Base-by-base conservation (phyloP, 1,140 invertebrate genomes). In the Penaeus vannamei region DNA sequence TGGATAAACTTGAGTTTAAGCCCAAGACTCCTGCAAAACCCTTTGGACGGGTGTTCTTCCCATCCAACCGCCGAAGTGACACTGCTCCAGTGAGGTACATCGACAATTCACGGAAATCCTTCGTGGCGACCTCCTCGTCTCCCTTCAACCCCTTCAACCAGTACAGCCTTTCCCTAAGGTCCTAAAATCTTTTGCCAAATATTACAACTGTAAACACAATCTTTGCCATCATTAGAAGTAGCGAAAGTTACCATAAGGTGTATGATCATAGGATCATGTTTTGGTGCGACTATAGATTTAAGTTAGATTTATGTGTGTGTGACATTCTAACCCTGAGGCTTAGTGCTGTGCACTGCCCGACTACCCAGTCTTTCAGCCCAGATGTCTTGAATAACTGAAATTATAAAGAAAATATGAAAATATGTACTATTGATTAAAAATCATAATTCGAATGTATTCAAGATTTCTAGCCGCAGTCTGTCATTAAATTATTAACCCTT, bases 401-500 rank as follows among this genome's bases (percentile, higher is more conserved):
- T 53, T 17, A 10, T 46, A 46, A 46, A 46, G 42, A 3, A 46
- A 46, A 0, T 53, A 17, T 53, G 8, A 53, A 17, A 53, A 14
- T 53, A 53, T 53, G 8, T 17, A 12, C 1, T 53, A 17, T 17
- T 53, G n/a, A 10, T 36, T 72, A 72, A 76, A 36, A 20, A 32
- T 20, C 29, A 8, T 79, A 60, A 42, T 5, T 29, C n/a, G 14
- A 23, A 17, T 42, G n/a, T 46, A 64, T 36, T 62, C 26, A 86
- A 62, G 76, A 61, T 59, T 77, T 42, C 42, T 77, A 22, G 29
- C 26, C 76, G 59, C 29, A 23, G 81, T 46, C 32, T 85, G 69
- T 85, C 42, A 46, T 64, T 89, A 89, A 89, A 85, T 89, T 89
- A 89, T 89, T 89, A 89, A 85, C 82, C 69, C 59, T 59, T 32